Evolutionary conservation across 2,888 invertebrate species (phyloP).

Genomic region (Quadriops clusia): DNA sequence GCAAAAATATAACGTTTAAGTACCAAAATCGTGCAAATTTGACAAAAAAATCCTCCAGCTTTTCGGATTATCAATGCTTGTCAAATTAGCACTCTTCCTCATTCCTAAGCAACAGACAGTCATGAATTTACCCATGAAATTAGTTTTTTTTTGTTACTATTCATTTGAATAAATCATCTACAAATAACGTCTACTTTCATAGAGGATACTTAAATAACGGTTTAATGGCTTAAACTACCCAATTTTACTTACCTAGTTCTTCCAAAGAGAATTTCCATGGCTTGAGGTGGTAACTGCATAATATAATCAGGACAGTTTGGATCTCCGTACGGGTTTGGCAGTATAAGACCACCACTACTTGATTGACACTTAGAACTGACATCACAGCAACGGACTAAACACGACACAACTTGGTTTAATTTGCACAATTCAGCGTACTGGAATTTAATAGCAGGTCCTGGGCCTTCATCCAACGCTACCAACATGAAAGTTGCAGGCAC

Average conservation of each 20-base stretch:
- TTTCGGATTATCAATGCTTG: no score
- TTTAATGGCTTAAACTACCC: neutral
- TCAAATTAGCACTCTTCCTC: no score
- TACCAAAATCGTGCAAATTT: no score
- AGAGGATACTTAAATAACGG: neutral
- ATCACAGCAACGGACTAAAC: constrained; percentile 86
- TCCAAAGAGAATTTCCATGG: constrained; percentile 72
- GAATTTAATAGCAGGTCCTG: constrained; percentile 87
- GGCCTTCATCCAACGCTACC: constrained; percentile 85
- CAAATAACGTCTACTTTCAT: constrained; percentile 1
- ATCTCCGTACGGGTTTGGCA: constrained; percentile 68
- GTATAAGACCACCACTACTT: constrained; percentile 44
- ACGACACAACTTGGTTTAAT: constrained; percentile 83
- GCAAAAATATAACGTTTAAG: no score
- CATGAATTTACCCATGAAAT: no score
- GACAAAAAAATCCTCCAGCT: no score
- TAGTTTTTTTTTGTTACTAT: no score
- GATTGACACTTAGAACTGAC: constrained; percentile 45
- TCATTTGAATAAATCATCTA: no score
- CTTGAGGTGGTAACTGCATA: constrained; percentile 60
- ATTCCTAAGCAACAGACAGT: no score
- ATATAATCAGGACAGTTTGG: constrained; percentile 45
- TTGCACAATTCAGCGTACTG: constrained; percentile 91
- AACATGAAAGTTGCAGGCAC: constrained; percentile 83
- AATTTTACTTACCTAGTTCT: constrained; percentile 53